Conservation (phyloP, 1,140 invertebrate species). For the Drosophila nigromelanica region DNA sequence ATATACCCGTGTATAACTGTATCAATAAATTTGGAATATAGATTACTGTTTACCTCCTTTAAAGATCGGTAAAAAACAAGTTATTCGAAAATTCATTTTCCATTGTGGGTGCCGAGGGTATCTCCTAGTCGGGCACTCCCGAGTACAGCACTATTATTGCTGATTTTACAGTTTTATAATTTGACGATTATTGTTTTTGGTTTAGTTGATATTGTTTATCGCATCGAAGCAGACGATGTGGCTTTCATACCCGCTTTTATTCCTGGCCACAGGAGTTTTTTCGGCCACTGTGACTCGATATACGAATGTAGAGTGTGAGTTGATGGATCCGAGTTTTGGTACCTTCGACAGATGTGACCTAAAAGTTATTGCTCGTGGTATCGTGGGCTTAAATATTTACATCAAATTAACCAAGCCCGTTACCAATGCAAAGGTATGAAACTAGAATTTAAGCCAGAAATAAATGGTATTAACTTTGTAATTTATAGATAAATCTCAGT, state of each 20-base stretch:
- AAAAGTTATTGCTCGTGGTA: slow-evolving; percentile 13
- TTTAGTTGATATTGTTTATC: too few species aligned
- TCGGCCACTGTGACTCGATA: not conserved
- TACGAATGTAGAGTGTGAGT: slow-evolving; percentile 30
- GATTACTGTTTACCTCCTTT: too few species aligned
- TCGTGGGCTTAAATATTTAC: slow-evolving; percentile 12
- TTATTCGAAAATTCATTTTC: too few species aligned
- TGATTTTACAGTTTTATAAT: too few species aligned
- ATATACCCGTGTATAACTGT: too few species aligned
- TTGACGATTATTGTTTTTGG: too few species aligned
- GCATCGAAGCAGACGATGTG: slow-evolving; percentile 2
- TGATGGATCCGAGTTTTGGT: slow-evolving; percentile 21
- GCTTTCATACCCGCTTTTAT: not conserved
- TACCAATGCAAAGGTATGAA: slow-evolving; percentile 31
- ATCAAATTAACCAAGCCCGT: slow-evolving; percentile 3
- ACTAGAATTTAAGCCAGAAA: not conserved
- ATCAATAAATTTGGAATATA: too few species aligned
- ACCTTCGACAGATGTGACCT: slow-evolving; percentile 24
- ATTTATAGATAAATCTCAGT: slow-evolving; percentile 10
- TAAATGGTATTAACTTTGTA: not conserved
- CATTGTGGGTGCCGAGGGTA: too few species aligned
- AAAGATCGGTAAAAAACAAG: too few species aligned
- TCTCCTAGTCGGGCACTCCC: too few species aligned
- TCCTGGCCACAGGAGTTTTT: not conserved
- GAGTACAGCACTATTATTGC: too few species aligned